phyloP scores from a whole-genome alignment of 1,140 invertebrate species.

The Trichoplusia ni region DNA sequence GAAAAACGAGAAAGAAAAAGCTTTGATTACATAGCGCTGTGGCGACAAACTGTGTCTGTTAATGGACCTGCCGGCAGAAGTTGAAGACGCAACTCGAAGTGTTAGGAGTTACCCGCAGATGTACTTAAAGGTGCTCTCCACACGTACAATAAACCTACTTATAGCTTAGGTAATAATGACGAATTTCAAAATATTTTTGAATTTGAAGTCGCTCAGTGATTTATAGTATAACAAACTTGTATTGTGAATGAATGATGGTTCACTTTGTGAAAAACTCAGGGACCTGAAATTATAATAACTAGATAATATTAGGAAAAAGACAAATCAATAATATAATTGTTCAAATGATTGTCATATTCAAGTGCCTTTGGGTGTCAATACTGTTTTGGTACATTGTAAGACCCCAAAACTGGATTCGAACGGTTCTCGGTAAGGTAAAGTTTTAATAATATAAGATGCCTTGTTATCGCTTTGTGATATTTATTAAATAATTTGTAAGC shows the following conservation, averaged over 20 bases:
- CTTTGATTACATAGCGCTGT: slow-evolving; percentile 50
- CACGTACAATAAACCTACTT: too few species aligned
- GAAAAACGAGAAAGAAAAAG: slow-evolving; percentile 50
- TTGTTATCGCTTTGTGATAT: neutral
- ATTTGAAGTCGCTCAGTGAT: neutral
- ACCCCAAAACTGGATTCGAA: too few species aligned
- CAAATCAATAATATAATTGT: too few species aligned
- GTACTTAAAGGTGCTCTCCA: slow-evolving; percentile 16
- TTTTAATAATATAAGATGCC: neutral
- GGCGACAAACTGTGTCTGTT: neutral
- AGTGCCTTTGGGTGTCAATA: too few species aligned
- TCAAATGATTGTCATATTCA: too few species aligned
- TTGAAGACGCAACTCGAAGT: neutral
- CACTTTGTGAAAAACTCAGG: too few species aligned
- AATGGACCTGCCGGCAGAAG: neutral
- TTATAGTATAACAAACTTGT: too few species aligned
- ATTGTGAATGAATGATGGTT: too few species aligned
- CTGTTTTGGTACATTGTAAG: too few species aligned
- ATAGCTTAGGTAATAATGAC: neutral
- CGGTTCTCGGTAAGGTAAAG: too few species aligned
- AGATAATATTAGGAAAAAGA: too few species aligned
- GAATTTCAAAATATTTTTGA: neutral
- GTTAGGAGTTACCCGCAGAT: neutral
- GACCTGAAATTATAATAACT: too few species aligned
- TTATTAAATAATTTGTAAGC: neutral